These are phyloP conservation scores for Seira sanloemensis DNA, from an alignment of 2,888 invertebrate species.

Conservation along the genomic window DNA sequence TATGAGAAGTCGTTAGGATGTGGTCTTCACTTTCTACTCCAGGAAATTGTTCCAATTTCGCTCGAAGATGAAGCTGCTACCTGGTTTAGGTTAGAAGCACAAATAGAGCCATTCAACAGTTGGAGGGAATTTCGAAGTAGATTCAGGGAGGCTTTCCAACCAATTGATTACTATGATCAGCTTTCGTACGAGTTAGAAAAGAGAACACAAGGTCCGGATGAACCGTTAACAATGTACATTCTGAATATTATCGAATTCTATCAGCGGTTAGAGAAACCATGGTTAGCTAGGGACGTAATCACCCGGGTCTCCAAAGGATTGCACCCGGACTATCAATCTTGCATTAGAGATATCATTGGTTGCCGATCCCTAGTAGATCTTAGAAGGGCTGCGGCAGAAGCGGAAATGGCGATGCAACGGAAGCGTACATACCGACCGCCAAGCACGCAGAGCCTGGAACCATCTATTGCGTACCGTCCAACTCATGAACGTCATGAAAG, in stretches of 20 bases:
- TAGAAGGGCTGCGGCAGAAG: conserved; percentile 19
- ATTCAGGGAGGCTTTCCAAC: conserved; percentile 46
- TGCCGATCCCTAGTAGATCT: background rate
- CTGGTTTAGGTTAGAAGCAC: conserved; percentile 25
- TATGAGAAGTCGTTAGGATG: conserved; percentile 4
- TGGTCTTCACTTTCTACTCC: background rate
- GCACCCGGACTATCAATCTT: conserved; percentile 28
- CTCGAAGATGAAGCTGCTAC: conserved; percentile 19
- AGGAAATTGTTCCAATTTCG: conserved; percentile 17
- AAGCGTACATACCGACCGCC: conserved; percentile 10
- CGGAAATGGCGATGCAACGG: conserved; percentile 10
- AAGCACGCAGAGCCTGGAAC: background rate
- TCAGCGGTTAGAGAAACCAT: conserved; percentile 17
- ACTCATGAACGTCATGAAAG: no score
- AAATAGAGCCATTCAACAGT: background rate
- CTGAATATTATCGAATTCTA: conserved; percentile 21
- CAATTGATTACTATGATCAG: conserved; percentile 5
- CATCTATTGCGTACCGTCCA: conserved; percentile 13
- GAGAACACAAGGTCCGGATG: conserved; percentile 20
- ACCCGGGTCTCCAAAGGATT: background rate
- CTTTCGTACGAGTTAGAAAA: background rate
- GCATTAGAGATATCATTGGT: conserved; percentile 5
- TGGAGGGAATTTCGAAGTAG: conserved; percentile 71
- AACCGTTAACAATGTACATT: conserved; percentile 10
- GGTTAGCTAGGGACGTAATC: conserved; percentile 1